Base-by-base conservation (phyloP, 2,113 vertebrate genomes). In the Dascyllus trimaculatus region DNA sequence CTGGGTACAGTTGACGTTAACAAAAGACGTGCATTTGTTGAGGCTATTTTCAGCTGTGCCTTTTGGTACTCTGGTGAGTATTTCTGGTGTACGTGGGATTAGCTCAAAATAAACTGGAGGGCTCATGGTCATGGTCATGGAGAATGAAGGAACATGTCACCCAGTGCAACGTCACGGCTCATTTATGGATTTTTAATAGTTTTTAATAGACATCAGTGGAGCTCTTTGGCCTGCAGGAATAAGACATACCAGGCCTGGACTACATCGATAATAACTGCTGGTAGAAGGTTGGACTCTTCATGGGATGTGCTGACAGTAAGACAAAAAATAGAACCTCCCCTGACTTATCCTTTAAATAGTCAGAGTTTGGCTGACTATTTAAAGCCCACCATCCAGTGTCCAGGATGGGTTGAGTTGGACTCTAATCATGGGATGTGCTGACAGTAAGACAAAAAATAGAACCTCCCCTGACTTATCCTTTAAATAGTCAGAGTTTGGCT, bases 291-390 rank as follows among this genome's bases (percentile, higher is more conserved):
- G 21, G 24, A 58, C 22, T 67, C 38, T 49, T 57, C 7, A 51
- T 0, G 19, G 59, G 58, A 59, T 64, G 70, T 75, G 58, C 32
- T 49, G 25, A 19, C 40, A 75, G 25, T 25, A n/a, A 69, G 46
- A 48, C 11, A 63, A 63, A 64, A 51, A 13, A 46, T 24, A 25
- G 52, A 48, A 53, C 15, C 52, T 35, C 11, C 14, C 19, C 25
- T 62, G 38, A 0, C 15, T 9, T n/a, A 26, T 35, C 2, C 40
- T 43, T 43, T 40, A 40, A 29, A 29, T 29, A 29, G 29, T 29
- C 1, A 10, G 32, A 35, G 32, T 35, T 35, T 35, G 32, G 26
- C 5, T 29, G 26, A 5, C 26, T 29, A n/a, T n/a, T n/a, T n/a
- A n/a, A 29, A 29, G 26, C 26, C 26, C 26, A 29, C 5, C 26